These are phyloP conservation scores for Aradophagus sp. DNA, from an alignment of 1,140 invertebrate species.

Conservation along the genomic window DNA sequence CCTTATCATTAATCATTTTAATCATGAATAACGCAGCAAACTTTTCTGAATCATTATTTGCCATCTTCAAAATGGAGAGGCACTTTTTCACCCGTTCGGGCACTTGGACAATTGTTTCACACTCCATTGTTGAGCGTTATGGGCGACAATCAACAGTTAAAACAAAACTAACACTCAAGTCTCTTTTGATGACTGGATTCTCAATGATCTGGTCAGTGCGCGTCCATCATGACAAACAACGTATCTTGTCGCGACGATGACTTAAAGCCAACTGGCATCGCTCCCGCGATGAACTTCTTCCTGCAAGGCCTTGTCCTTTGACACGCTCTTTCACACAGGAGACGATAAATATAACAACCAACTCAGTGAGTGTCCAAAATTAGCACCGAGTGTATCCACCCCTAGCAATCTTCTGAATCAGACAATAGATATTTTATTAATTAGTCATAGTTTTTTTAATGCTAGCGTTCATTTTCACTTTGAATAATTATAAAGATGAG, in stretches of 20 bases:
- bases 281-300: constrained; percentile 58
- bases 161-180: too few species aligned
- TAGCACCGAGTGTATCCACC: constrained; percentile 52
- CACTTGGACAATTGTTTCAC: constrained; percentile 64
- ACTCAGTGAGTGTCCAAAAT: constrained; percentile 51
- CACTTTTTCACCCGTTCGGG: constrained; percentile 89
- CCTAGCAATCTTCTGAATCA: constrained; percentile 31
- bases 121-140: constrained; percentile 47
- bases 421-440: constrained; percentile 24
- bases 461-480: too few species aligned
- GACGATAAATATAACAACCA: constrained; percentile 62
- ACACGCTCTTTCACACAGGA: constrained; percentile 62
- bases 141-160: neutral
- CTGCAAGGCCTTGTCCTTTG: constrained; percentile 74
- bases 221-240: constrained; percentile 32
- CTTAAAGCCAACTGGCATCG: constrained; percentile 69
- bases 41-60: constrained; percentile 90
- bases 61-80: constrained; percentile 83
- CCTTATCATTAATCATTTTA: constrained; percentile 87
- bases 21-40: constrained; percentile 93
- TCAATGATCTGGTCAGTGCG: constrained; percentile 37
- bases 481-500: too few species aligned
- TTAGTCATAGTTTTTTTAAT: too few species aligned
- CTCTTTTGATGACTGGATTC: constrained; percentile 21
- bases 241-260: constrained; percentile 46